A percentile compares a stretch with the other conserved stretches of the same genome.
phyloP scores from a whole-genome alignment of 2,797 vertebrate species.

The Hirundo rustica region DNA sequence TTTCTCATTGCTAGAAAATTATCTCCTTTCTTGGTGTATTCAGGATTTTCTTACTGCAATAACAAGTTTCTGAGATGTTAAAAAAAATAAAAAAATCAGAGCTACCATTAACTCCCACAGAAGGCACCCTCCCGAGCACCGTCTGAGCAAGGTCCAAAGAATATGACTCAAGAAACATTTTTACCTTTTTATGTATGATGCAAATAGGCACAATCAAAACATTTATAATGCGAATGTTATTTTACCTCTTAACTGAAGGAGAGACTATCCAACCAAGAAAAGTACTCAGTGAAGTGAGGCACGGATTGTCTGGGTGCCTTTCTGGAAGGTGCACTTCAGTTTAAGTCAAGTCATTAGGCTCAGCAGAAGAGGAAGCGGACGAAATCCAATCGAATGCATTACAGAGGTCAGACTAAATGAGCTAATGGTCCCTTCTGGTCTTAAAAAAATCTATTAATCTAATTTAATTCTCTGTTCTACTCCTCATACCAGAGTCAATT shows the following conservation, averaged over 20 bases:
- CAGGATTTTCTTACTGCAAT: not conserved
- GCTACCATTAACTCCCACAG: not conserved
- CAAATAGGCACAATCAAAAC: not conserved
- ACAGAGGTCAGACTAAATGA: slow-evolving; percentile 67
- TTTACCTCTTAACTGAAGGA: not conserved
- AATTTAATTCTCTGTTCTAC: slow-evolving; percentile 62
- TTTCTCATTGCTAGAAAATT: not conserved
- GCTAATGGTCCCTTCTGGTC: slow-evolving; percentile 63
- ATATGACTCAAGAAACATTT: not conserved
- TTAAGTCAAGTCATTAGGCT: slow-evolving; percentile 46
- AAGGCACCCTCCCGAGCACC: not conserved
- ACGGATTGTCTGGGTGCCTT: not conserved
- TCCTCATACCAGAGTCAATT: slow-evolving; percentile 63
- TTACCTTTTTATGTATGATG: not conserved
- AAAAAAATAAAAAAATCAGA: not conserved
- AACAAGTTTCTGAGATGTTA: not conserved
- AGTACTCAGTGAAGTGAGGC: not conserved
- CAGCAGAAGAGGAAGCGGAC: slow-evolving; percentile 2
- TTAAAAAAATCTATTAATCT: slow-evolving; percentile 71
- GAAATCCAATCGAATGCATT: slow-evolving; percentile 61
- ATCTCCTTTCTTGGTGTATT: not conserved
- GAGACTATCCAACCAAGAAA: not conserved
- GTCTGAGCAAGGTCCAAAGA: not conserved
- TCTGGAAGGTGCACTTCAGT: slow-evolving; percentile 20
- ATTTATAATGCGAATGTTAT: not conserved